Evolutionary conservation across 2,113 vertebrate genomes (phyloP), one percentile per base, ranked within the genome.

Genomic region (Porphyrio hochstetteri): DNA sequence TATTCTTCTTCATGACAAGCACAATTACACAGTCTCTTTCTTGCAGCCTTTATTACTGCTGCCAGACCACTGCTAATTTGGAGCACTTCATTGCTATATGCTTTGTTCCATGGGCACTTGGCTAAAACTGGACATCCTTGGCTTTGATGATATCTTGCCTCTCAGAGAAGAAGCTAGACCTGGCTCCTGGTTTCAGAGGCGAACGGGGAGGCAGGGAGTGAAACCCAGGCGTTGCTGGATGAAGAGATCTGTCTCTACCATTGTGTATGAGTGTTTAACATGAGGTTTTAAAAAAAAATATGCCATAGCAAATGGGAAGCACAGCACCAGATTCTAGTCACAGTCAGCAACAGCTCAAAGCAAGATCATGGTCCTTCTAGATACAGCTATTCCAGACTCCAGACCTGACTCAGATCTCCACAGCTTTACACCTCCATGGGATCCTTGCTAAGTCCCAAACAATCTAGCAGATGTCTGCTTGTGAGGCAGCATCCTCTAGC

Each of bases 61-160:
- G 93, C 85, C 93, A 96, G 92, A 81, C 68, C 82, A 88, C 53
- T 86, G 82, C 56, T 88, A 57, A 67, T 86, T 71, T 67, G 75
- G 74, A 71, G 2, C 65, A n/a, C 31, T 76, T 42, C 6, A 2
- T 38, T 57, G 71, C 21, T n/a, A 9, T 13, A 35, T 61, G 12
- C 29, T 10, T 46, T 61, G 57, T 13, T 19, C 46, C 16, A 55
- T 38, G 59, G 91, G 28, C 60, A 10, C 36, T 87, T 52, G 88
- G 92, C 83, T 84, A 46, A 68, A 83, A 18, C 35, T 68, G 84
- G 50, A 35, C 52, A 50, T 68, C 36, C 60, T 65, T 94, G 68
- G 25, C 55, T 78, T 48, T 80, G 77, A 15, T 8, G 5, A 48
- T 69, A 86, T 63, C 71, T 44, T 84, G 35, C 55, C 59, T 55